Evolutionary conservation across 2,888 invertebrate species (phyloP).

Genomic region (Meandrusa payeni): DNA sequence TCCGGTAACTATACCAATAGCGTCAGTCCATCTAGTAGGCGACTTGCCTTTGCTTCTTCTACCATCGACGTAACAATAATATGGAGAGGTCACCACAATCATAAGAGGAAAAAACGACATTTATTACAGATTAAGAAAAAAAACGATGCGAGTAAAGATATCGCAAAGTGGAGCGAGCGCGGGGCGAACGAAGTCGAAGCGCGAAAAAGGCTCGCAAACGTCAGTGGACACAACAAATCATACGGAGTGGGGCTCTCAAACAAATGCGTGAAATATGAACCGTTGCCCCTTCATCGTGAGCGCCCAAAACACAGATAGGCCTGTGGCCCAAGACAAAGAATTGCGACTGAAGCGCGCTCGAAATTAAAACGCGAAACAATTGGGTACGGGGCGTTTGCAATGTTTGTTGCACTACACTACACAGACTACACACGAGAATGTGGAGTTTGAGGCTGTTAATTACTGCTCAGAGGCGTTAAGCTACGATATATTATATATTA

Average conservation of each 20-base stretch:
- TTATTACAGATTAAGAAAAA: slow-evolving; percentile 12
- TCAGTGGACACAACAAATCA: slow-evolving; percentile 60
- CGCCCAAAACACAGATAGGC: slow-evolving; percentile 46
- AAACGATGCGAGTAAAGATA: slow-evolving; percentile 24
- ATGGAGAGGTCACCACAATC: too few species aligned
- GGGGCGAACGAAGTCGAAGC: slow-evolving; percentile 13
- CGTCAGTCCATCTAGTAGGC: too few species aligned
- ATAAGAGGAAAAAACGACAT: too few species aligned
- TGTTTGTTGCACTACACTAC: too few species aligned
- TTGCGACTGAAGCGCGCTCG: slow-evolving; percentile 7
- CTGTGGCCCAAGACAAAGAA: slow-evolving; percentile 45
- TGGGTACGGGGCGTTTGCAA: too few species aligned
- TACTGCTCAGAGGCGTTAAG: too few species aligned
- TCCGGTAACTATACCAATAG: too few species aligned
- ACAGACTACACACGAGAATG: too few species aligned
- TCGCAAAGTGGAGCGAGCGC: slow-evolving; percentile 3
- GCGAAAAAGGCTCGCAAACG: slow-evolving; percentile 33
- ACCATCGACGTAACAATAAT: too few species aligned
- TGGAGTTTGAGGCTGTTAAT: too few species aligned
- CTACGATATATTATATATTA: too few species aligned
- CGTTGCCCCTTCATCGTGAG: slow-evolving; percentile 48
- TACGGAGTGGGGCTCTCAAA: slow-evolving; percentile 46
- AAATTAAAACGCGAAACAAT: slow-evolving; percentile 8
- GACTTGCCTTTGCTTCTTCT: too few species aligned
- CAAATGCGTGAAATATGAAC: slow-evolving; percentile 66